Conservation (phyloP, 2,113 vertebrate species). For the Globicephala melas region DNA sequence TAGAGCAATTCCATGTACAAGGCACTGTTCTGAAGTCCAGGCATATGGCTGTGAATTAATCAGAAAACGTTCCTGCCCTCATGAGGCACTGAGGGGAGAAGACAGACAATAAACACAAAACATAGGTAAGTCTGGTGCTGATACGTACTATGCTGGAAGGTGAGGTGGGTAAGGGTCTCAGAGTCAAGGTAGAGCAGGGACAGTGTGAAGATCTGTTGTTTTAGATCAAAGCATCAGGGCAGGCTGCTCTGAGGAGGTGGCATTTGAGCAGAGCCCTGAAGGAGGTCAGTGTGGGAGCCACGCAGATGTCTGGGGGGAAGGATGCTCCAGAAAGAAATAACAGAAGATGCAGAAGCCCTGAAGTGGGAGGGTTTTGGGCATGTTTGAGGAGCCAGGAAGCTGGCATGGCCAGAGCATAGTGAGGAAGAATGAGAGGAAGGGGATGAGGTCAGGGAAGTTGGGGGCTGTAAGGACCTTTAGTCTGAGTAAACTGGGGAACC, state of each 20-base stretch:
- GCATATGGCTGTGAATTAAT: neutral
- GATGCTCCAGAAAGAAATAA: neutral
- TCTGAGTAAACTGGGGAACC: neutral
- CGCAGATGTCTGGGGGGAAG: neutral
- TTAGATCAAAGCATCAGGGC: neutral
- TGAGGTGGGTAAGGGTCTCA: neutral
- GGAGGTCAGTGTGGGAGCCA: neutral
- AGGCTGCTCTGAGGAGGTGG: neutral
- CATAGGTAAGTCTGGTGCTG: neutral
- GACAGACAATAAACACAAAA: neutral
- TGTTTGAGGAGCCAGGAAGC: neutral
- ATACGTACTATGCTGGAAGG: neutral
- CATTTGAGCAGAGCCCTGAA: no score
- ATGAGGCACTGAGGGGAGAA: neutral
- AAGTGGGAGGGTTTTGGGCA: accelerated
- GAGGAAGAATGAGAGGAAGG: no score
- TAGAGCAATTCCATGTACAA: accelerated
- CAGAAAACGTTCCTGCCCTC: neutral
- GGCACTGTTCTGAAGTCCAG: neutral
- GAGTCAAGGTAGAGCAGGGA: neutral
- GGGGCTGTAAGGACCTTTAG: neutral
- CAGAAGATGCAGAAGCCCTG: neutral
- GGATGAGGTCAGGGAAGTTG: neutral
- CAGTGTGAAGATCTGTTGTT: neutral
- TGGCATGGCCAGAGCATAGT: accelerated